A percentile compares a stretch with the other conserved stretches of the same genome.
These are phyloP conservation scores for human DNA, from an alignment of 2,113 vertebrate genomes.

Conservation along the genomic window DNA sequence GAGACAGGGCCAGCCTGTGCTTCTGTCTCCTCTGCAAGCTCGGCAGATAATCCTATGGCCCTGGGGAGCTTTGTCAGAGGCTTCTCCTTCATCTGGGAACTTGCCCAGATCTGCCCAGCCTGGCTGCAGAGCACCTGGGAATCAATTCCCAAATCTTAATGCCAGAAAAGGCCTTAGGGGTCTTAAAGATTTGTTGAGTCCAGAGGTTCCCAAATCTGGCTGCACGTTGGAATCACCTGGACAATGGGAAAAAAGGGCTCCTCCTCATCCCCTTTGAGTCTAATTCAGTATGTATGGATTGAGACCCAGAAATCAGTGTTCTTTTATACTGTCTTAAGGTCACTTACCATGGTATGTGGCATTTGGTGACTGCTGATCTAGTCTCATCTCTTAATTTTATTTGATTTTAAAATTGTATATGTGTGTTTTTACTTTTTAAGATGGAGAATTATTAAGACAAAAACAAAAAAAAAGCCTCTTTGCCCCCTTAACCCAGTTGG, in stretches of 20 bases:
- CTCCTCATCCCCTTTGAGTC: background rate
- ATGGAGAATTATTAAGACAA: background rate
- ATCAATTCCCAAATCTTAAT: background rate
- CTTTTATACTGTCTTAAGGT: background rate
- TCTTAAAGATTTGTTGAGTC: background rate
- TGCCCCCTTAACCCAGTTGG: background rate
- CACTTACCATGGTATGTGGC: background rate
- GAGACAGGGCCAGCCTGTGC: background rate
- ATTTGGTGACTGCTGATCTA: background rate
- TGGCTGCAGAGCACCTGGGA: background rate
- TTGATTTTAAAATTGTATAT: slow-evolving; percentile 21
- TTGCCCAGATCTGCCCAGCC: background rate
- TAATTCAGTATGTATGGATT: background rate
- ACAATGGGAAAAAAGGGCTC: background rate
- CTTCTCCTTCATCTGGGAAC: background rate
- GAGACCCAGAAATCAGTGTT: background rate
- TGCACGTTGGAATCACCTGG: background rate
- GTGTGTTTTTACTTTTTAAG: background rate
- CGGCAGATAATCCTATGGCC: background rate
- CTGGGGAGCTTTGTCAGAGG: background rate
- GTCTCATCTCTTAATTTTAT: slow-evolving; percentile 11
- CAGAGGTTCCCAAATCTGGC: background rate
- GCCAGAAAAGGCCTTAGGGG: background rate
- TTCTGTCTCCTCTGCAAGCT: background rate
- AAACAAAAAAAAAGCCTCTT: background rate